These are phyloP conservation scores for Xenopus borealis DNA, from an alignment of 2,113 vertebrate species.

Conservation along the genomic window DNA sequence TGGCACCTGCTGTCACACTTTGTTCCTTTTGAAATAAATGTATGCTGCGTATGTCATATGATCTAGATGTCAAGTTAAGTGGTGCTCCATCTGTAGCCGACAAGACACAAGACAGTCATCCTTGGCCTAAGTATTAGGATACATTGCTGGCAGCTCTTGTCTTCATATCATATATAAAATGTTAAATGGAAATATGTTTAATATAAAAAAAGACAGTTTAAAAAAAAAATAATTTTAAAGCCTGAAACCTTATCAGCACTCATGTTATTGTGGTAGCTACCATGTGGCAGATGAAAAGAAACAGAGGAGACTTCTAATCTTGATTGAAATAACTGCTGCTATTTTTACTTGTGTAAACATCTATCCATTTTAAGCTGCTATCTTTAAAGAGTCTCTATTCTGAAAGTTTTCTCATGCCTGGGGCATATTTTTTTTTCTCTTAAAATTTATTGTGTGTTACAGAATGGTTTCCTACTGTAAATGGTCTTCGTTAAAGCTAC, in stretches of 20 bases:
- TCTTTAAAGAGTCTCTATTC: slow-evolving; percentile 55
- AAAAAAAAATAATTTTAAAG: slow-evolving; percentile 58
- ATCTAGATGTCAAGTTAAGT: too few relatives aligned
- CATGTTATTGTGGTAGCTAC: slow-evolving; percentile 71
- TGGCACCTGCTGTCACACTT: too few relatives aligned
- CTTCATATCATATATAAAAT: slow-evolving; percentile 2
- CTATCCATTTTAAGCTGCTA: slow-evolving; percentile 59
- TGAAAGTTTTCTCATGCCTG: slow-evolving; percentile 32
- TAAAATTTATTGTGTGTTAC: slow-evolving; percentile 61
- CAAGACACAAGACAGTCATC: background rate
- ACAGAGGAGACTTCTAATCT: slow-evolving; percentile 68
- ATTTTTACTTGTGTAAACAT: slow-evolving; percentile 69
- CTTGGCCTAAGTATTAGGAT: slow-evolving; percentile 8
- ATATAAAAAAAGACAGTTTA: slow-evolving; percentile 57
- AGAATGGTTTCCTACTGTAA: slow-evolving; percentile 49
- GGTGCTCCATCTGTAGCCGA: background rate
- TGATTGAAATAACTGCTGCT: slow-evolving; percentile 67
- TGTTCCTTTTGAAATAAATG: too few relatives aligned
- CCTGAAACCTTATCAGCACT: slow-evolving; percentile 64
- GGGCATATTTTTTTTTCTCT: slow-evolving; percentile 55
- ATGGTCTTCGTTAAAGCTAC: slow-evolving; percentile 50
- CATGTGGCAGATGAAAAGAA: slow-evolving; percentile 67
- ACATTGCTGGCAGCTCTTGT: slow-evolving; percentile 19
- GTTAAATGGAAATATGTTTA: slow-evolving; percentile 56
- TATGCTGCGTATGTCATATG: too few relatives aligned